phyloP scores from a whole-genome alignment of 2,888 invertebrate species.

The Sesia apiformis region DNA sequence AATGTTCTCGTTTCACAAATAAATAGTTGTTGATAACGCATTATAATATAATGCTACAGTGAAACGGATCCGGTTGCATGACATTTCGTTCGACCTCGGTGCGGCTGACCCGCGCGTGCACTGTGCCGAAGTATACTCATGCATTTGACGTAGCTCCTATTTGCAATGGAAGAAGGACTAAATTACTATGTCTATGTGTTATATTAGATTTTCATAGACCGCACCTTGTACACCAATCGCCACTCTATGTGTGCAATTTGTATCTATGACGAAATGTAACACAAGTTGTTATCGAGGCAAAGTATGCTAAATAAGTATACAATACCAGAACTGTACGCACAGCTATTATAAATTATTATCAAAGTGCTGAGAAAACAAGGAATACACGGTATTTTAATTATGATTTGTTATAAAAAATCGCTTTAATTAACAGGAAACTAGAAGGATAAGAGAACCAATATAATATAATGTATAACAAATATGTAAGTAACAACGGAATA shows the following conservation, averaged over 20 bases:
- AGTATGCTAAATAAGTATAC: too few relatives aligned
- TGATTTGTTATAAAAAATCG: too few relatives aligned
- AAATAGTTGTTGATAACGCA: background rate
- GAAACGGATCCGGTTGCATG: constrained; percentile 52
- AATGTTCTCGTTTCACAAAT: background rate
- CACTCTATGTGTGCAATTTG: constrained; percentile 41
- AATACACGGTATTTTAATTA: too few relatives aligned
- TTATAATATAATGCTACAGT: constrained; percentile 16
- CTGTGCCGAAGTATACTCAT: constrained; percentile 25
- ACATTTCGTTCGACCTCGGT: constrained; percentile 63
- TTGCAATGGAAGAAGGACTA: constrained; percentile 14
- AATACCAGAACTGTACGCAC: too few relatives aligned
- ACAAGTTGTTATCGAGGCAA: too few relatives aligned
- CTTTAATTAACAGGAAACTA: too few relatives aligned
- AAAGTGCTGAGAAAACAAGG: too few relatives aligned
- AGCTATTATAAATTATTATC: too few relatives aligned
- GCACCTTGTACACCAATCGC: constrained; percentile 32
- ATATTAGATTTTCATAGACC: constrained; percentile 17
- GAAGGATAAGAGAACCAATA: too few relatives aligned
- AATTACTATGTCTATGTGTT: constrained; percentile 14
- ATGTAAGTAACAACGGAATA: too few relatives aligned
- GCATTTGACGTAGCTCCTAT: constrained; percentile 22
- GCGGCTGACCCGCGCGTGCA: constrained; percentile 43
- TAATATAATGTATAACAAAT: too few relatives aligned
- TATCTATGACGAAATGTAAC: constrained; percentile 34